These are phyloP conservation scores for Aphodius sticticus DNA, from an alignment of 2,888 invertebrate genomes.

Conservation along the genomic window DNA sequence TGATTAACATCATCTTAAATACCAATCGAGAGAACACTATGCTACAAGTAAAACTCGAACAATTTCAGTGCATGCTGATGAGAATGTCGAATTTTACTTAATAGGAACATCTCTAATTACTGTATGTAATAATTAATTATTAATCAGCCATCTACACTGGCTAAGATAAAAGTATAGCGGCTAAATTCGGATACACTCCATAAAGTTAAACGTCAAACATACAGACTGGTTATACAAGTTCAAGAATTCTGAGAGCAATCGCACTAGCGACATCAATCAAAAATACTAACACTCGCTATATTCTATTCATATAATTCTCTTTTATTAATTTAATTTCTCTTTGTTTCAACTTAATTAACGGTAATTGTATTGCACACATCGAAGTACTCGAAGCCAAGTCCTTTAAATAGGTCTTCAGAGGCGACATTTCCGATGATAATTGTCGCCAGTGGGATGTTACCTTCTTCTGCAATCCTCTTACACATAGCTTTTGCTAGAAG, in stretches of 20 bases:
- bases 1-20: conserved; percentile 4
- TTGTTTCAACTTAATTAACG: conserved; percentile 17
- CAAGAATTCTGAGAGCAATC: neutral
- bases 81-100: neutral
- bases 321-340: neutral
- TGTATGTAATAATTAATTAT: neutral
- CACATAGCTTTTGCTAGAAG: conserved; percentile 28
- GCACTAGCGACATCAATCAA: neutral
- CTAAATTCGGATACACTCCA: neutral
- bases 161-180: neutral
- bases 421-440: conserved; percentile 29
- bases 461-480: conserved; percentile 30
- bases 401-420: conserved; percentile 29
- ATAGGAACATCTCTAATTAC: neutral
- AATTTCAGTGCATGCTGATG: neutral
- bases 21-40: neutral
- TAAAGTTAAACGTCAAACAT: neutral
- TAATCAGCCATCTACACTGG: neutral
- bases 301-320: conserved; percentile 7
- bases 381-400: conserved; percentile 27
- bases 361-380: conserved; percentile 21
- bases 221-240: neutral
- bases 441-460: conserved; percentile 15
- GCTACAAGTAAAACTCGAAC: neutral
- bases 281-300: neutral